Conservation (phyloP, 2,888 invertebrate genomes). For the Anoplius nigerrimus region DNA sequence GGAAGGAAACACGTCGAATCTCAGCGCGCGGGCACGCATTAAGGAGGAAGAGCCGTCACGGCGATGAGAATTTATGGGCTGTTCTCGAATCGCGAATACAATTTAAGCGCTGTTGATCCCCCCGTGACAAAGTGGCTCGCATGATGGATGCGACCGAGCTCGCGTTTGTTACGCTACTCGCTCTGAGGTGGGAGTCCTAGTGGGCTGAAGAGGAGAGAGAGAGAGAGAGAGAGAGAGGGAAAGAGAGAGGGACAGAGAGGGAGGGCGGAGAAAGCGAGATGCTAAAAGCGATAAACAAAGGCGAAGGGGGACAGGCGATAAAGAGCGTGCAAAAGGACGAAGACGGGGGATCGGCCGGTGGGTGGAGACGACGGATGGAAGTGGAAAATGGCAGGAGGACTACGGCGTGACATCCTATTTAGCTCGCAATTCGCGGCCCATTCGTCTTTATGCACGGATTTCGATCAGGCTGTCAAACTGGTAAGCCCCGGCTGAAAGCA, state of each 20-base stretch:
- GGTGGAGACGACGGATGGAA: slow-evolving; percentile 19
- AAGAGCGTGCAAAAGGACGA: not conserved
- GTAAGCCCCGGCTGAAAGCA: slow-evolving; percentile 17
- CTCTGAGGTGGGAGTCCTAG: slow-evolving; percentile 18
- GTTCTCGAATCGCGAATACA: slow-evolving; percentile 67
- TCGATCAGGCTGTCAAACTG: slow-evolving; percentile 32
- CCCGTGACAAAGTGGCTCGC: slow-evolving; percentile 67
- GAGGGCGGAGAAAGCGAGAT: slow-evolving; percentile 10
- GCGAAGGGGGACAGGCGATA: not conserved
- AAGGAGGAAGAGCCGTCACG: slow-evolving; percentile 58
- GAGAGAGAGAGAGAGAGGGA: slow-evolving; percentile 10
- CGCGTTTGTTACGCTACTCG: slow-evolving; percentile 49
- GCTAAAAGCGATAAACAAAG: slow-evolving; percentile 16
- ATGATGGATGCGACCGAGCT: slow-evolving; percentile 64
- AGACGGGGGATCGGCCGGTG: slow-evolving; percentile 15
- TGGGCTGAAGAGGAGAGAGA: too few relatives aligned
- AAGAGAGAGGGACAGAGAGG: slow-evolving; percentile 12
- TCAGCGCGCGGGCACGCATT: slow-evolving; percentile 43
- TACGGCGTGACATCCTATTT: slow-evolving; percentile 62
- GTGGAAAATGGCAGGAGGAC: slow-evolving; percentile 41
- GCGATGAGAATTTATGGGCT: slow-evolving; percentile 62
- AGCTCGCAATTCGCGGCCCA: slow-evolving; percentile 58
- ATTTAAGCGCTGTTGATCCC: slow-evolving; percentile 68
- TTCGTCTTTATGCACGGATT: slow-evolving; percentile 53
- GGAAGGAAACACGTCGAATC: slow-evolving; percentile 43